These are phyloP conservation scores for Crossoptilon crossoptilon DNA, from an alignment of 2,797 vertebrate species.

Conservation along the genomic window DNA sequence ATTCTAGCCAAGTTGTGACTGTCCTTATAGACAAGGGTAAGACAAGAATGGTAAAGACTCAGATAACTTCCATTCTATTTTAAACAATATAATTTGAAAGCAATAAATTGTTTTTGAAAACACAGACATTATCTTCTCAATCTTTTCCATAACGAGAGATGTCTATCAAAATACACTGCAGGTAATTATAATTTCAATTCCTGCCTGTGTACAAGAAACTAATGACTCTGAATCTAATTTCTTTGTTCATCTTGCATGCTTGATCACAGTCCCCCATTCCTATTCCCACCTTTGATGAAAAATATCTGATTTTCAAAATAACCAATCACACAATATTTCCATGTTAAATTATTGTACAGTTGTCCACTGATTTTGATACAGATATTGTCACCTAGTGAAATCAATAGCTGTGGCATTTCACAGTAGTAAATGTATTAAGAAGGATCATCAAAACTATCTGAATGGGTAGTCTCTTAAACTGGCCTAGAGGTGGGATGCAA, in stretches of 20 bases:
- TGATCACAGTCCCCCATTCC: rapidly evolving
- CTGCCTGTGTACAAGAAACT: background rate
- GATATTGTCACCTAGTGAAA: background rate
- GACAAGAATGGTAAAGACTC: background rate
- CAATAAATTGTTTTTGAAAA: background rate
- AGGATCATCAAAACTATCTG: background rate
- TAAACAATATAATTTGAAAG: background rate
- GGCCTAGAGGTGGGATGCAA: background rate
- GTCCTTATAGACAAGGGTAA: background rate
- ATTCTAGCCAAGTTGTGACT: background rate
- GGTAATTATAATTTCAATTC: background rate
- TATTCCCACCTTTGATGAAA: background rate
- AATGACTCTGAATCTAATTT: background rate
- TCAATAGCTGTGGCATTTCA: background rate
- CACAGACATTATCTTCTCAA: background rate
- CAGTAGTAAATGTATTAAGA: background rate
- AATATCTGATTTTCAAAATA: background rate
- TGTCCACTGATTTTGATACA: background rate
- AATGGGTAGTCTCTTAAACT: background rate
- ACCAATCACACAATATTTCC: background rate
- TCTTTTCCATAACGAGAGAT: background rate
- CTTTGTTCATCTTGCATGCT: background rate
- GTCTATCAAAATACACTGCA: background rate
- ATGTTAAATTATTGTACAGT: background rate
- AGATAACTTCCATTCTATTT: background rate